These are phyloP conservation scores for Coturnix japonica DNA, from an alignment of 2,113 vertebrate species.

Conservation along the genomic window DNA sequence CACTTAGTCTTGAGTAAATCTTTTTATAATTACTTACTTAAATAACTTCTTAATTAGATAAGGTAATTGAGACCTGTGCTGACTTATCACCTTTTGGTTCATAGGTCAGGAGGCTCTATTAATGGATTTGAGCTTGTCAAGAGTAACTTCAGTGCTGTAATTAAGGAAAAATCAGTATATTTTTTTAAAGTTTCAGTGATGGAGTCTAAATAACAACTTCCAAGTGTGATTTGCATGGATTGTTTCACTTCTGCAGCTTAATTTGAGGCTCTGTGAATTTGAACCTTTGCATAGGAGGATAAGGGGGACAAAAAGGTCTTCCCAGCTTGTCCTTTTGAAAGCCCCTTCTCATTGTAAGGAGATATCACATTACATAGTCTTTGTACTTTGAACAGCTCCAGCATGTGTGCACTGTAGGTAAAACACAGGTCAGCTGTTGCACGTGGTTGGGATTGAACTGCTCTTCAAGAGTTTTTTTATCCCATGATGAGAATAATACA, in stretches of 20 bases:
- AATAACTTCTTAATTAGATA: neutral
- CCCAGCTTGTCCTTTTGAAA: neutral
- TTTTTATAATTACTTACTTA: neutral
- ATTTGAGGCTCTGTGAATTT: neutral
- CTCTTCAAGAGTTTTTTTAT: neutral
- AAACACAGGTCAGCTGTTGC: neutral
- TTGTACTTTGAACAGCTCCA: neutral
- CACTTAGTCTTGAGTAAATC: neutral
- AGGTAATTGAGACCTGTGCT: neutral
- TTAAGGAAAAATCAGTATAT: neutral
- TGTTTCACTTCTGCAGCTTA: neutral
- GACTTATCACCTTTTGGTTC: neutral
- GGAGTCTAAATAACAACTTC: neutral
- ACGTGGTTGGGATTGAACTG: neutral
- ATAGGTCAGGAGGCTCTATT: neutral
- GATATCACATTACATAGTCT: neutral
- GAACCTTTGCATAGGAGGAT: neutral
- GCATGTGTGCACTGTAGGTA: neutral
- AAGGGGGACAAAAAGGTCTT: neutral
- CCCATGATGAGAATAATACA: fast-evolving
- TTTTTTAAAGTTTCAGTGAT: neutral
- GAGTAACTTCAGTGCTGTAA: neutral
- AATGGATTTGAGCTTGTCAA: neutral
- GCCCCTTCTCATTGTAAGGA: neutral
- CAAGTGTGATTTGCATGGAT: neutral